A percentile compares a stretch with the other conserved stretches of the same genome.
Evolutionary conservation across 2,113 vertebrate species (phyloP).

Genomic region (Smithornis capensis): DNA sequence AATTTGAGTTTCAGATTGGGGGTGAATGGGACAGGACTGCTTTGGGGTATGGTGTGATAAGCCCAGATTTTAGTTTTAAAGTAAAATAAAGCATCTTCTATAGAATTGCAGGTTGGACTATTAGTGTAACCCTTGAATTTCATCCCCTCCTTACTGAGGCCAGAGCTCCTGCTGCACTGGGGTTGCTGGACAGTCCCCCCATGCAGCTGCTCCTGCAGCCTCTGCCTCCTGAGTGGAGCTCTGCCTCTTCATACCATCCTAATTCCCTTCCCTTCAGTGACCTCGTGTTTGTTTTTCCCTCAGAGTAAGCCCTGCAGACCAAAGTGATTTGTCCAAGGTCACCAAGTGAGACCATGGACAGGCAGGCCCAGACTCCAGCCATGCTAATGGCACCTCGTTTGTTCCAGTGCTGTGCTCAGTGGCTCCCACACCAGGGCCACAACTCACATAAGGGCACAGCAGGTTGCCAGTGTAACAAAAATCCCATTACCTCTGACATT

Average conservation of each 20-base stretch:
- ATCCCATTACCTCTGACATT: not conserved
- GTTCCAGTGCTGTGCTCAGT: not conserved
- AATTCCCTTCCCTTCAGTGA: not conserved
- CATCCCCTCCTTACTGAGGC: not conserved
- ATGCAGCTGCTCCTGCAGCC: rapidly evolving
- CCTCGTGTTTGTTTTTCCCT: not conserved
- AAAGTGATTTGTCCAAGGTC: not conserved
- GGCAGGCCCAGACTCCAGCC: not conserved
- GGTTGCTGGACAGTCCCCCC: not conserved
- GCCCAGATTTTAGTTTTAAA: not conserved
- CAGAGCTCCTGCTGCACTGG: not conserved
- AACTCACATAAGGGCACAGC: not conserved
- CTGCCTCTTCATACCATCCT: not conserved
- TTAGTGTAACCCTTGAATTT: not conserved
- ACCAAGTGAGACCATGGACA: not conserved
- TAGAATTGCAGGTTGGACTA: not conserved
- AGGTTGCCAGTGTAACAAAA: not conserved
- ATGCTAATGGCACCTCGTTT: not conserved
- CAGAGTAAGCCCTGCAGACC: not conserved
- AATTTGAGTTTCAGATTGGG: not conserved
- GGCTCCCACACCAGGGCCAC: not conserved
- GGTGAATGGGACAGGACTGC: not conserved
- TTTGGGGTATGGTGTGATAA: not conserved
- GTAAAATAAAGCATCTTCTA: not conserved
- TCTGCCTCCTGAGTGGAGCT: not conserved